Conservation (phyloP, 2,797 vertebrate species). For the Ataeniobius toweri region DNA sequence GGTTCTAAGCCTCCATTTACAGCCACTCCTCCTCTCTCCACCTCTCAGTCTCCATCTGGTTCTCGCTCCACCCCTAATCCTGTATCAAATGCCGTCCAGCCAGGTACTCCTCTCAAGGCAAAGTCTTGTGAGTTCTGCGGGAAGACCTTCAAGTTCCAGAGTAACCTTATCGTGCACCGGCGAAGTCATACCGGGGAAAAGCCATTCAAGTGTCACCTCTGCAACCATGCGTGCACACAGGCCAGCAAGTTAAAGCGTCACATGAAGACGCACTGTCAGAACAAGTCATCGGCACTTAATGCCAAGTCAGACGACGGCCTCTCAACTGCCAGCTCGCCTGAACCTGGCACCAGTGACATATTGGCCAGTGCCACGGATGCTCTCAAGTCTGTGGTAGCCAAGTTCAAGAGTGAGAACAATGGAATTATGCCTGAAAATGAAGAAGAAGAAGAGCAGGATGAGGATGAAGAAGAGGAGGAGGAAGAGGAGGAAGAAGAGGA, state of each 20-base stretch:
- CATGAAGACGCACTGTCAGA: constrained; percentile 98
- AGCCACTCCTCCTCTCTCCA: constrained; percentile 92
- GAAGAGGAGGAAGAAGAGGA: constrained; percentile 94
- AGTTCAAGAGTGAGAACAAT: constrained; percentile 96
- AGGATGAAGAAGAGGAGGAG: constrained; percentile 93
- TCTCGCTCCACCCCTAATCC: constrained; percentile 85
- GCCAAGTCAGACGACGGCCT: constrained; percentile 95
- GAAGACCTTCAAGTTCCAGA: constrained; percentile 99
- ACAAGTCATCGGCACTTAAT: constrained; percentile 89
- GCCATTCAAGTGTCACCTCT: constrained; percentile 98
- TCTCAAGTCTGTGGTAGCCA: constrained; percentile 96
- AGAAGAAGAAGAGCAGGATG: constrained; percentile 93
- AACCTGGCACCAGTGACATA: constrained; percentile 93
- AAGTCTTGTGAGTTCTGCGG: constrained; percentile 99
- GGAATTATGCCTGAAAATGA: constrained; percentile 90
- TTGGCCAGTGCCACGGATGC: constrained; percentile 92
- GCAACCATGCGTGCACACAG: constrained; percentile 97
- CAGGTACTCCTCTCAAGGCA: constrained; percentile 89
- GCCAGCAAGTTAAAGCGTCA: constrained; percentile 98
- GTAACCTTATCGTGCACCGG: constrained; percentile 96
- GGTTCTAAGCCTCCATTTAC: constrained; percentile 94
- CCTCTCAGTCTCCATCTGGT: constrained; percentile 90
- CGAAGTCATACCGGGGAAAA: constrained; percentile 98
- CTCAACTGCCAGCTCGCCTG: constrained; percentile 92
- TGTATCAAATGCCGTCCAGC: constrained; percentile 62